Evolutionary conservation across 2,113 vertebrate species (phyloP).

Genomic region (Cathartes aura): DNA sequence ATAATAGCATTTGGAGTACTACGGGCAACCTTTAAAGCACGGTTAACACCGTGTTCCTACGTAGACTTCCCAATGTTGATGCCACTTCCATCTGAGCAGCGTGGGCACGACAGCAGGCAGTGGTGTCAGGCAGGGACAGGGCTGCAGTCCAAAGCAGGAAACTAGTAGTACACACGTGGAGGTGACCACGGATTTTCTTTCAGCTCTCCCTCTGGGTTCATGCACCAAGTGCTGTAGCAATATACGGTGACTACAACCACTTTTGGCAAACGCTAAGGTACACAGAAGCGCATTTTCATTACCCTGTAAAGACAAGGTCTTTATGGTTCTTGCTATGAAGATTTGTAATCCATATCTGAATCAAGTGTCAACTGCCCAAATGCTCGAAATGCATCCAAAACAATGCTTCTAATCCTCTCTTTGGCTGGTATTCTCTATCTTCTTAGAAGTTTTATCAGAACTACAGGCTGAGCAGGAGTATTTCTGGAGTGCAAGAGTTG

Average conservation of each 20-base stretch:
- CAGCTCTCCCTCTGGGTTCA: background rate
- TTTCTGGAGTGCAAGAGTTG: constrained; percentile 32
- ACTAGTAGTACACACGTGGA: rapidly evolving
- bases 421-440: background rate
- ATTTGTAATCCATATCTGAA: background rate
- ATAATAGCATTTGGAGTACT: background rate
- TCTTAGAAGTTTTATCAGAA: constrained; percentile 4
- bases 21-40: background rate
- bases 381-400: background rate
- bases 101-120: background rate
- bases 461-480: constrained; percentile 21
- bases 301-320: background rate
- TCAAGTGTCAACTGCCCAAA: background rate
- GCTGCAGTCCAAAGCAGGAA: background rate
- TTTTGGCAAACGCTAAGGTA: background rate
- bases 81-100: background rate
- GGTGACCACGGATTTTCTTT: background rate
- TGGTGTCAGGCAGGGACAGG: background rate
- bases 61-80: rapidly evolving
- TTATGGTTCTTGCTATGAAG: background rate
- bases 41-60: background rate
- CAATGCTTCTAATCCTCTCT: background rate
- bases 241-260: background rate
- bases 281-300: background rate
- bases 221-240: background rate